Conservation (phyloP, 2,888 invertebrate species). For the Pecten maximus region DNA sequence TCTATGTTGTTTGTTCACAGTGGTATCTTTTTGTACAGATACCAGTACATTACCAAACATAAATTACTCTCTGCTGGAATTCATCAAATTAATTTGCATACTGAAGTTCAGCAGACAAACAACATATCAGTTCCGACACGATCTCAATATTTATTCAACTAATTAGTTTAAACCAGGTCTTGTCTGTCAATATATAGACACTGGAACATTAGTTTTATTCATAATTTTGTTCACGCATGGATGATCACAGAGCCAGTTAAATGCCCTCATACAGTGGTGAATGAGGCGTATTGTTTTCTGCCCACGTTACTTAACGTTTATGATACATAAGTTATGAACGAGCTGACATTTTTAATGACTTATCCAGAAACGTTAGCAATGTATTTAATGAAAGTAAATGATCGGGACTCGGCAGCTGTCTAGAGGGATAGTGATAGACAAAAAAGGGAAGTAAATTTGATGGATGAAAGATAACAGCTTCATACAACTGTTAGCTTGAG, state of each 20-base stretch:
- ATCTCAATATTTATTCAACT: neutral
- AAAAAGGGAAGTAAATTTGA: constrained; percentile 4
- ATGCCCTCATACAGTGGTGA: neutral
- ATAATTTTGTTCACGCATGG: neutral
- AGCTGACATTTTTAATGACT: constrained; percentile 11
- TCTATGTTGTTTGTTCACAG: neutral
- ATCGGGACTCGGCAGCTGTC: neutral
- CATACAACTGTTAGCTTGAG: neutral
- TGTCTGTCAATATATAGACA: neutral
- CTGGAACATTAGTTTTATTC: neutral
- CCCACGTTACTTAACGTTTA: neutral
- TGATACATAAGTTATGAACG: neutral
- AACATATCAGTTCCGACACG: neutral
- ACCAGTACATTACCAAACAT: neutral
- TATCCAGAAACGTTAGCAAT: neutral
- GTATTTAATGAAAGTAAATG: constrained; percentile 18
- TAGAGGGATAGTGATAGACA: neutral
- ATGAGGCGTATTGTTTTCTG: neutral
- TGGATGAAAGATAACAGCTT: neutral
- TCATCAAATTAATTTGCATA: neutral
- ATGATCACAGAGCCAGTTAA: neutral
- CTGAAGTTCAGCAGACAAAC: neutral
- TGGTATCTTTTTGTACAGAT: neutral
- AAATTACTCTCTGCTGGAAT: neutral
- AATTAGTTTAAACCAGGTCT: neutral